Base-by-base conservation (phyloP, 2,888 invertebrate genomes). In the Kuschelorhynchus macadamiae region DNA sequence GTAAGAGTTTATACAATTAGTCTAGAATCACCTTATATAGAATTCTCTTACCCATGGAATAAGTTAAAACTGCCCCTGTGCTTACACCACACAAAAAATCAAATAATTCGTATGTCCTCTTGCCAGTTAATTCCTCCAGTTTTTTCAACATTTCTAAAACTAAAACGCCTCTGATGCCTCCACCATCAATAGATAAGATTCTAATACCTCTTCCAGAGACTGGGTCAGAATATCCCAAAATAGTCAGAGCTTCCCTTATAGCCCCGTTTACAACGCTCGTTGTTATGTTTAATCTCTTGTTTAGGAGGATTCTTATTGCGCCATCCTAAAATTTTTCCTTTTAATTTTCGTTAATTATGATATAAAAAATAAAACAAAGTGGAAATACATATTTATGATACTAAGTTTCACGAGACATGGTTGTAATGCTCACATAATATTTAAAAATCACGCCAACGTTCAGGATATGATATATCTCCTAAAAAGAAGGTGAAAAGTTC, bases 151-250 rank as follows among this genome's bases (percentile, higher is more conserved):
- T 89, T 83, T 95, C 92, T 69, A 97, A 88, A 3, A 94, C 93
- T 70, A 95, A 86, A 70, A 96, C 86, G n/a, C 96, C 96, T 69
- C 95, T 87, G 68, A 94, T 91, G 49, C 96, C 96, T 41, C 97
- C 96, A 1, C 97, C 97, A 85, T 97, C 96, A 75, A 97, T 92
- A 0, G 93, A 86, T 50, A 97, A 86, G 62, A 97, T 89, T 78
- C 92, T 86, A 49, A 96, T 91, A 0, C 96, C 96, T 21, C 86
- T 86, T 1, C 90, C 89, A 60, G 87, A 87, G 1, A 92, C 85
- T 3, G 93, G 90, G 47, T 89, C 88, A 0, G 87, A 81, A 80
- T 92, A 87, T 0, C 95, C 95, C 72, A 94, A 81, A 66, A 94
- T 82, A 0, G 92, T 89, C 80, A 91, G 81, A 69, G 90, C 90